A percentile compares a stretch with the other conserved stretches of the same genome.
These are phyloP conservation scores for Oryzaephilus surinamensis DNA, from an alignment of 1,140 invertebrate genomes.

Conservation along the genomic window DNA sequence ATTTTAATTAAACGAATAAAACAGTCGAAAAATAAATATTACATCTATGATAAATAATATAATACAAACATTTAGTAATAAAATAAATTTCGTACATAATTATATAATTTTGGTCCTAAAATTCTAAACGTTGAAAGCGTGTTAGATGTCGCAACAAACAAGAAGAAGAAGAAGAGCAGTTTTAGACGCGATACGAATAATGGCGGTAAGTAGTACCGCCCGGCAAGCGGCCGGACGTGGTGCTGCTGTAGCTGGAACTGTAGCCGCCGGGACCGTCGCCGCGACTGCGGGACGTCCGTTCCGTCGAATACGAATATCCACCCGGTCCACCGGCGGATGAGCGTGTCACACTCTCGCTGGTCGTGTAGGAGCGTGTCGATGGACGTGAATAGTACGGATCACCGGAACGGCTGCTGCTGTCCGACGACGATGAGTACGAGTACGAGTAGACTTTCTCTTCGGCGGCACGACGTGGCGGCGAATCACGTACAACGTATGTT, in stretches of 20 bases:
- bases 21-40: no score
- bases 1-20: background rate
- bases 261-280: constrained; percentile 68
- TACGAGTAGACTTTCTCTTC: constrained; percentile 76
- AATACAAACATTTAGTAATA: no score
- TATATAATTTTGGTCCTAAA: no score
- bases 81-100: no score
- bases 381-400: constrained; percentile 44
- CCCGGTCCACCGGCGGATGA: constrained; percentile 53
- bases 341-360: constrained; percentile 52
- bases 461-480: constrained; percentile 55
- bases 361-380: constrained; percentile 49
- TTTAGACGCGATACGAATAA: constrained; percentile 74
- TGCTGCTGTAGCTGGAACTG: constrained; percentile 61
- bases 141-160: background rate
- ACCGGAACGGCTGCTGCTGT: constrained; percentile 39
- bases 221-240: constrained; percentile 62
- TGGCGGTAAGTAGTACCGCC: constrained; percentile 71
- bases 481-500: constrained; percentile 72
- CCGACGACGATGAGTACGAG: constrained; percentile 61
- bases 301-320: constrained; percentile 60
- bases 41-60: no score
- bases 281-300: constrained; percentile 52
- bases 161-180: background rate
- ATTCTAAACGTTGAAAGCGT: constrained; percentile 3